Percentiles rank a stretch among this genome's conserved stretches.
phyloP scores from a whole-genome alignment of 2,113 vertebrate genomes.

The Perca flavescens region DNA sequence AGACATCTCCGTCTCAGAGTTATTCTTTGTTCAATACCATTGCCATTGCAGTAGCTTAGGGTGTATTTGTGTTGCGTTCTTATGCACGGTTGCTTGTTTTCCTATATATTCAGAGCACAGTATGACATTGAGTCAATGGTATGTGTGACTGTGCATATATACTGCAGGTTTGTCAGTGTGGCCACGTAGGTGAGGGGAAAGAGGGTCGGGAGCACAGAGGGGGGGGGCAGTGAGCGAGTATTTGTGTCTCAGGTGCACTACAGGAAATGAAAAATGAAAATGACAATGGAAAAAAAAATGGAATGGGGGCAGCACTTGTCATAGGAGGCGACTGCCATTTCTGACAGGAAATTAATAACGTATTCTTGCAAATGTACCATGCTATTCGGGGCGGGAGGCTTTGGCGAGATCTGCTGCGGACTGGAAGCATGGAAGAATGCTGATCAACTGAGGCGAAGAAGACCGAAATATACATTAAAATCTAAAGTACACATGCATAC shows the following conservation, averaged over 20 bases:
- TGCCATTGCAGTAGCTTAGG: not conserved
- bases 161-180: slow-evolving; percentile 7
- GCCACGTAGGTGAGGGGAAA: slow-evolving; percentile 6
- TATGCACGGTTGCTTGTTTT: not conserved
- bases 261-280: slow-evolving; percentile 81
- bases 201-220: slow-evolving; percentile 25
- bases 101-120: not conserved
- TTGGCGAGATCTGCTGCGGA: slow-evolving; percentile 20
- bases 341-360: slow-evolving; percentile 79
- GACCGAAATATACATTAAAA: not conserved
- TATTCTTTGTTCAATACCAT: slow-evolving; percentile 8
- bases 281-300: slow-evolving; percentile 40
- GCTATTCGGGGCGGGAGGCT: slow-evolving; percentile 62
- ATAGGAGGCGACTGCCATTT: slow-evolving; percentile 65
- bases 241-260: slow-evolving; percentile 78
- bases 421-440: slow-evolving; percentile 33
- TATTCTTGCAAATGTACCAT: slow-evolving; percentile 79
- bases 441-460: slow-evolving; percentile 44
- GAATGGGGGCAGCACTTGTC: slow-evolving; percentile 73
- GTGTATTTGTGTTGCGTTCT: not conserved
- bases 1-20: slow-evolving; percentile 3
- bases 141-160: slow-evolving; percentile 15
- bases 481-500: not conserved
- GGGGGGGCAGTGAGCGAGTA: slow-evolving; percentile 12
- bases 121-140: not conserved